Evolutionary conservation across 2,888 invertebrate genomes (phyloP).

Genomic region (Drosophila setosimentum): DNA sequence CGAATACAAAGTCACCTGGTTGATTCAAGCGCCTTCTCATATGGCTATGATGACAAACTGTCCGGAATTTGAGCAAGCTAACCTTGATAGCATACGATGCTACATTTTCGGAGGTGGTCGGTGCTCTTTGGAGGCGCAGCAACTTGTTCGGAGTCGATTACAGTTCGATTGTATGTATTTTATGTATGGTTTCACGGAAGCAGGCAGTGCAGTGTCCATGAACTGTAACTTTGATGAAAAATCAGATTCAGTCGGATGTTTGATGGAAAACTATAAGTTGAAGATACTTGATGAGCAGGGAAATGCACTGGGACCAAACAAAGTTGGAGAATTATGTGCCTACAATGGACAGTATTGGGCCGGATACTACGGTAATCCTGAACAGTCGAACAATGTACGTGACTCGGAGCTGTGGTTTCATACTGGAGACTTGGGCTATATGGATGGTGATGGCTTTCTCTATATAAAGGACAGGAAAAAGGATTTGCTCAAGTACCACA

Average conservation of each 20-base stretch:
- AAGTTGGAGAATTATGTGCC: conserved; percentile 78
- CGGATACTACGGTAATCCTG: conserved; percentile 80
- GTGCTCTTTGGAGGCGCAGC: conserved; percentile 59
- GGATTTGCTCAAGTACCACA: conserved; percentile 78
- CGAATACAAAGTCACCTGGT: not conserved
- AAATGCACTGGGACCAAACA: conserved; percentile 58
- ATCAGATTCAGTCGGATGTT: conserved; percentile 76
- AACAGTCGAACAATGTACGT: conserved; percentile 59
- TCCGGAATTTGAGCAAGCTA: conserved; percentile 48
- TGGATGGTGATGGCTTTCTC: conserved; percentile 80
- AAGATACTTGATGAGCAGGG: conserved; percentile 48
- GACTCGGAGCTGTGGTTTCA: conserved; percentile 74
- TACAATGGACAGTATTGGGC: conserved; percentile 63
- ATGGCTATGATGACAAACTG: conserved; percentile 61
- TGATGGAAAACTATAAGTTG: conserved; percentile 48
- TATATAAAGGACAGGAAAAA: conserved; percentile 79
- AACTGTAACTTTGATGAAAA: conserved; percentile 62
- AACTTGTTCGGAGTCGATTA: conserved; percentile 64
- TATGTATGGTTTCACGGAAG: conserved; percentile 77
- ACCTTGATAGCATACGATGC: conserved; percentile 60
- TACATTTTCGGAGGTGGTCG: conserved; percentile 69
- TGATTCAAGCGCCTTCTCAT: conserved; percentile 32
- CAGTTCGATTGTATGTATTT: conserved; percentile 58
- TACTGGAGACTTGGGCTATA: conserved; percentile 82
- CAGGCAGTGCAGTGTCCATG: conserved; percentile 46